Evolutionary conservation across 2,888 invertebrate species (phyloP).

Genomic region (Phaedon cochleariae): DNA sequence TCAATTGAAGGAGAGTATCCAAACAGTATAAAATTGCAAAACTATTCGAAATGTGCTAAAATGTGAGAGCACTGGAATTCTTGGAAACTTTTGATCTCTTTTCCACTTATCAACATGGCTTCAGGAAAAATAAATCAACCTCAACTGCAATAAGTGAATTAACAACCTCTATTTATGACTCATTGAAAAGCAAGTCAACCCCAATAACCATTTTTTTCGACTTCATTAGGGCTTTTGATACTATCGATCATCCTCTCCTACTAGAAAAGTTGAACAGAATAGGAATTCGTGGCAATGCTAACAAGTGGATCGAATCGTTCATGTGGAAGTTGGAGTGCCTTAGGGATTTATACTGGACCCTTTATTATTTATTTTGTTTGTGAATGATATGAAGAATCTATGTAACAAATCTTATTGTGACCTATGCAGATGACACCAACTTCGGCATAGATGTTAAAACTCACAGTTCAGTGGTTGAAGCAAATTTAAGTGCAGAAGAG

Average conservation of each 20-base stretch:
- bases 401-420: not conserved
- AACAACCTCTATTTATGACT: not conserved
- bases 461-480: not conserved
- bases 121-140: not conserved
- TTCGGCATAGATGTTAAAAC: not conserved
- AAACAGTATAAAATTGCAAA: not conserved
- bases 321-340: not conserved
- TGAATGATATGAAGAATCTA: not conserved
- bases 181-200: not conserved
- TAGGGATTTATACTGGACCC: not conserved
- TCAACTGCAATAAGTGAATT: not conserved
- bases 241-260: too few species aligned
- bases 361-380: not conserved
- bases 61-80: not conserved
- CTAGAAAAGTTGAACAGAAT: not conserved
- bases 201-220: not conserved
- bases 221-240: not conserved
- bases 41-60: not conserved
- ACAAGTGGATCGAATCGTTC: not conserved
- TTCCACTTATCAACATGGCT: not conserved
- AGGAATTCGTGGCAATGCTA: not conserved
- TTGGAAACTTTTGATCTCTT: not conserved
- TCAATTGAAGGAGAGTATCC: too few species aligned
- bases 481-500: not conserved
- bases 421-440: slow-evolving; percentile 1